Evolutionary conservation across 2,113 vertebrate genomes (phyloP).

Genomic region (Xiphias gladius): DNA sequence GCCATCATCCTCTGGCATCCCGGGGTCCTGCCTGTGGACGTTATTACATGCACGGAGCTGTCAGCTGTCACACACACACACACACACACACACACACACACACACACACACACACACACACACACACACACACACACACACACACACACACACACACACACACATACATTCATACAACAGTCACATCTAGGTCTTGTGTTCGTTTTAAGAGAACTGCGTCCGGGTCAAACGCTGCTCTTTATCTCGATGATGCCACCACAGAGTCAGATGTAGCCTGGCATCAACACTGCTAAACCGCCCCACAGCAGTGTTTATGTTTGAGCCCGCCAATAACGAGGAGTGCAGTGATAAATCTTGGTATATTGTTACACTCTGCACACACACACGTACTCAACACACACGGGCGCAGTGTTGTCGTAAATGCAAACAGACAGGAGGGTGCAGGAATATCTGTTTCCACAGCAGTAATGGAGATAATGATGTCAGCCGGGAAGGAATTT

Average conservation of each 20-base stretch:
- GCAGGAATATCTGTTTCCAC: conserved; percentile 48
- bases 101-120: conserved; percentile 12
- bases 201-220: conserved; percentile 6
- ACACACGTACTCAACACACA: neutral
- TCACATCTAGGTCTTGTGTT: conserved; percentile 22
- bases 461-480: conserved; percentile 47
- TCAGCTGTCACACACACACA: conserved; percentile 3
- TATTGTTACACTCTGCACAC: neutral
- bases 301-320: conserved; percentile 6
- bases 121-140: conserved; percentile 8
- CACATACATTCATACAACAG: conserved; percentile 8
- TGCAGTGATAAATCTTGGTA: conserved; percentile 16
- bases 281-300: conserved; percentile 3
- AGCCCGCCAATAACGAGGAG: neutral
- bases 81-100: conserved; percentile 33
- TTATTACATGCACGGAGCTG: conserved; percentile 18
- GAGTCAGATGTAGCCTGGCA: conserved; percentile 46
- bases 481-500: conserved; percentile 63
- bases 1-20: conserved; percentile 28
- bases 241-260: conserved; percentile 22
- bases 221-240: conserved; percentile 56
- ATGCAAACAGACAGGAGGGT: conserved; percentile 8
- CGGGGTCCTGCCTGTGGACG: conserved; percentile 27
- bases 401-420: neutral
- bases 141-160: conserved; percentile 31